A percentile compares a stretch with the other conserved stretches of the same genome.
Conservation (phyloP, 1,140 invertebrate species). For the Bombus pascuorum region DNA sequence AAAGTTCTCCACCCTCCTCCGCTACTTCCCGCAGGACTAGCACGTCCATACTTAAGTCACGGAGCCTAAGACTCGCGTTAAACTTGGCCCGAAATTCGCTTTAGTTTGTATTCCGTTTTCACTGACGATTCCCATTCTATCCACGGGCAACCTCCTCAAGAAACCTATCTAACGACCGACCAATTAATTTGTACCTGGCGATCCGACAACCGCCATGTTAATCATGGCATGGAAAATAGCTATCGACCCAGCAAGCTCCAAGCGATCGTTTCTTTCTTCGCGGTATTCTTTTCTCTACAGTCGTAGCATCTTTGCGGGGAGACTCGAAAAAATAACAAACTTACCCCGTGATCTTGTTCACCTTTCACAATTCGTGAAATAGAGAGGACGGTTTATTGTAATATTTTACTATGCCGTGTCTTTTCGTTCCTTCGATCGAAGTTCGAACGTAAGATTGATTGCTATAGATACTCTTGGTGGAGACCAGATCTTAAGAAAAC, state of each 20-base stretch:
- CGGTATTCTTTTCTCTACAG: background rate
- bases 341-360: background rate
- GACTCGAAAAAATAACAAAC: background rate
- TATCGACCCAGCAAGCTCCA: background rate
- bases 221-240: background rate
- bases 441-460: background rate
- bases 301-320: fast-evolving
- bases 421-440: background rate
- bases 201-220: background rate
- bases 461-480: no score
- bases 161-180: background rate
- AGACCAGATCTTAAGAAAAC: no score
- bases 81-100: constrained; percentile 6
- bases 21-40: constrained; percentile 7
- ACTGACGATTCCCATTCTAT: background rate
- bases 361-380: background rate
- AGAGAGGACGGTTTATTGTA: background rate
- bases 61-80: background rate
- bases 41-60: constrained; percentile 7
- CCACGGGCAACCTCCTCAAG: background rate
- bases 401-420: background rate
- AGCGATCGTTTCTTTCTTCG: background rate
- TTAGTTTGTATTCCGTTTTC: background rate
- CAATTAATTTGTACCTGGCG: constrained; percentile 21
- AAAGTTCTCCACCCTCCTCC: constrained; percentile 13